A percentile compares a stretch with the other conserved stretches of the same genome.
phyloP scores from a whole-genome alignment of 2,797 vertebrate genomes.

The Chromis chromis region DNA sequence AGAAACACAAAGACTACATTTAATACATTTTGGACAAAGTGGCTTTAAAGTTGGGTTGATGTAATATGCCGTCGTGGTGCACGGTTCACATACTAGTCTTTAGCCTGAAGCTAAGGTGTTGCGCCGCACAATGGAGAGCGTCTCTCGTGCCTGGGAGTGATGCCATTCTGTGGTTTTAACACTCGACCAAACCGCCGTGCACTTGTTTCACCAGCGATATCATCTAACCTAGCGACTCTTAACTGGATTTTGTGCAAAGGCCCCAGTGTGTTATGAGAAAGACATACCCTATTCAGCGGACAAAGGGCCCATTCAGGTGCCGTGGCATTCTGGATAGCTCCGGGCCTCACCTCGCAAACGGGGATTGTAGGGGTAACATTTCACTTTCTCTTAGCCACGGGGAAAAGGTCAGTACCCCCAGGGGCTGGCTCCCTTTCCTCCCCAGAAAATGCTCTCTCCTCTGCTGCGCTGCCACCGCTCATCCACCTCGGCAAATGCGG shows the following conservation, averaged over 20 bases:
- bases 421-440: slow-evolving; percentile 35
- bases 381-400: slow-evolving; percentile 69
- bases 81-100: not conserved
- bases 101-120: not conserved
- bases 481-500: slow-evolving; percentile 28
- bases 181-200: slow-evolving; percentile 49
- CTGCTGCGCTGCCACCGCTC: slow-evolving; percentile 18
- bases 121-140: not conserved
- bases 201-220: slow-evolving; percentile 74
- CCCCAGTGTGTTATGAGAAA: slow-evolving; percentile 73
- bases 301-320: slow-evolving; percentile 78
- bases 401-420: slow-evolving; percentile 68
- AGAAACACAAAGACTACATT: not conserved
- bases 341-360: slow-evolving; percentile 47
- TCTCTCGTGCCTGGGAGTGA: slow-evolving; percentile 49
- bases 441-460: slow-evolving; percentile 5
- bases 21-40: not conserved
- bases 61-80: not conserved
- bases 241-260: slow-evolving; percentile 55
- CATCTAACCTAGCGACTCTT: slow-evolving; percentile 73
- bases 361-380: slow-evolving; percentile 67
- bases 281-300: slow-evolving; percentile 64
- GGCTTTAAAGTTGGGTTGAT: not conserved
- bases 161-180: slow-evolving; percentile 57
- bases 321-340: slow-evolving; percentile 55